phyloP scores from a whole-genome alignment of 2,797 vertebrate species.

The Pangasius krempfi region DNA sequence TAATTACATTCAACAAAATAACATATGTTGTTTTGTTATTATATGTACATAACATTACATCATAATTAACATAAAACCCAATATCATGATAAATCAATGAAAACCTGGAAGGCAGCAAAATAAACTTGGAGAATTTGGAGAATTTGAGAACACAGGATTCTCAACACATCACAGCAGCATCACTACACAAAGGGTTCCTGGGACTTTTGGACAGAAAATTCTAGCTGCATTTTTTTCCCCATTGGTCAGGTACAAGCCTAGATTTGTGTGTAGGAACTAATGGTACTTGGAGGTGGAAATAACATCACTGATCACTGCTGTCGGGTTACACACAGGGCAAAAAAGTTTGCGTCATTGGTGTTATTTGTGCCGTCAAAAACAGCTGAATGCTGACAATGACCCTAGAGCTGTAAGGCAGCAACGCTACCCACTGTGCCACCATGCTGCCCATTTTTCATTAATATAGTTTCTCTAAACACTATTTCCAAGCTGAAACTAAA shows the following conservation, averaged over 20 bases:
- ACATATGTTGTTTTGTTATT: background rate
- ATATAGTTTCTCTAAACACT: no score
- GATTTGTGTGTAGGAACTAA: background rate
- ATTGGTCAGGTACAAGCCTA: background rate
- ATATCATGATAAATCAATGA: background rate
- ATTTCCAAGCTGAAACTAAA: background rate
- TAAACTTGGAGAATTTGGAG: conserved; percentile 2
- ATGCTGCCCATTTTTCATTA: no score
- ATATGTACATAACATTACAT: no score
- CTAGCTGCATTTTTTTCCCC: background rate
- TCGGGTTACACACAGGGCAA: background rate
- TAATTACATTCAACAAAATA: background rate
- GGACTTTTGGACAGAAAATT: background rate
- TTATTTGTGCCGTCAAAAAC: background rate
- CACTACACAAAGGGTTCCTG: background rate
- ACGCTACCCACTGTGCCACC: no score
- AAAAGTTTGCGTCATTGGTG: background rate
- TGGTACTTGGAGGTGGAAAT: background rate
- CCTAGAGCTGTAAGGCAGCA: no score
- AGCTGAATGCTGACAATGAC: no score
- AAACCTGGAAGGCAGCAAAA: background rate
- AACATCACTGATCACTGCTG: background rate
- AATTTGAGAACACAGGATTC: background rate
- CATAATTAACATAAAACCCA: background rate
- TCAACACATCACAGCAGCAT: background rate